A percentile compares a stretch with the other conserved stretches of the same genome.
Evolutionary conservation across 2,888 invertebrate genomes (phyloP).

Genomic region (Clusia tigrina): DNA sequence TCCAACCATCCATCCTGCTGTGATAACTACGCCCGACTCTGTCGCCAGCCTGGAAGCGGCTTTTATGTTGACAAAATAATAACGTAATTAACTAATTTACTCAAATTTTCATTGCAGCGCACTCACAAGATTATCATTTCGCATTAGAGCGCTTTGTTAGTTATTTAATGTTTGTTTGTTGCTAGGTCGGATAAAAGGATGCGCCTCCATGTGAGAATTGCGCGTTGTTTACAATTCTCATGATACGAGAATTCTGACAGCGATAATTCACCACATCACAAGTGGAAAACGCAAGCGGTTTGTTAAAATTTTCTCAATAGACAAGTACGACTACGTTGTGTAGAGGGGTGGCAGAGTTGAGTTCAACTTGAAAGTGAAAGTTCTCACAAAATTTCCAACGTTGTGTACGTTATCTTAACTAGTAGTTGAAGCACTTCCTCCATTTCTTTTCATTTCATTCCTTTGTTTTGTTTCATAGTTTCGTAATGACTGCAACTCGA

Average conservation of each 20-base stretch:
- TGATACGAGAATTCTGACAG: not conserved
- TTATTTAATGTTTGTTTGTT: too few relatives aligned
- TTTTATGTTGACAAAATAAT: conserved; percentile 4
- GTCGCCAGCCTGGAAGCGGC: not conserved
- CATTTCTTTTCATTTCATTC: too few relatives aligned
- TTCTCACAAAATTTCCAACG: too few relatives aligned
- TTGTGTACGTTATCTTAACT: too few relatives aligned
- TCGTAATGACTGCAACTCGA: too few relatives aligned
- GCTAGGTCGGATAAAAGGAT: conserved; percentile 7
- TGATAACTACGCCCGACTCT: not conserved
- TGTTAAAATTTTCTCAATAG: not conserved
- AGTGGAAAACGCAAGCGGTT: too few relatives aligned
- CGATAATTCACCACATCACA: too few relatives aligned
- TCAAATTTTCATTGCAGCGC: not conserved
- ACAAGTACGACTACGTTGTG: not conserved
- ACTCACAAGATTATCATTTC: not conserved
- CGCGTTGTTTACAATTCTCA: not conserved
- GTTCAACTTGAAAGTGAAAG: too few relatives aligned
- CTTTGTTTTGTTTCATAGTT: too few relatives aligned
- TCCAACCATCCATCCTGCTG: not conserved
- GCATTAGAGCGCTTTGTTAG: conserved; percentile 2
- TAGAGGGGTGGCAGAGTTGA: too few relatives aligned
- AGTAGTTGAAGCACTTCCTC: too few relatives aligned
- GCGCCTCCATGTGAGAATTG: not conserved
- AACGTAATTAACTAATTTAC: conserved; percentile 8